These are phyloP conservation scores for Amphibalanus amphitrite DNA, from an alignment of 1,140 invertebrate genomes.

Conservation along the genomic window DNA sequence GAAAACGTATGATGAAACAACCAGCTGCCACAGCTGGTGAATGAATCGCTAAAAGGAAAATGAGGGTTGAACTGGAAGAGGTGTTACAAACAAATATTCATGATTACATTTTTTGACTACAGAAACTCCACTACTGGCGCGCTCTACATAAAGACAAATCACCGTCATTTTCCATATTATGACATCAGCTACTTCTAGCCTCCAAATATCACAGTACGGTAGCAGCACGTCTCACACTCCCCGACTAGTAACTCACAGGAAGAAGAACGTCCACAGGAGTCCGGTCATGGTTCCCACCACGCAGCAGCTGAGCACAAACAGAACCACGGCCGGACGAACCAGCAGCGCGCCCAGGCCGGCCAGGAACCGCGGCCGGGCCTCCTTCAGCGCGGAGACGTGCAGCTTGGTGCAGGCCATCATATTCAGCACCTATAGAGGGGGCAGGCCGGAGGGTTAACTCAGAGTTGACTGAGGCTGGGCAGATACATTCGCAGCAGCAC, in stretches of 20 bases:
- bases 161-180: no score
- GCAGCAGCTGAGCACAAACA: conserved; percentile 60
- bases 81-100: neutral
- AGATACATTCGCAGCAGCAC: conserved; percentile 29
- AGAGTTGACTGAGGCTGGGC: neutral
- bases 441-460: conserved; percentile 1
- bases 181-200: no score
- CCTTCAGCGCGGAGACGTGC: conserved; percentile 18
- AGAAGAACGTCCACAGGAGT: conserved; percentile 72
- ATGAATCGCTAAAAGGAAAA: neutral
- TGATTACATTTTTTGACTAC: neutral
- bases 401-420: conserved; percentile 10
- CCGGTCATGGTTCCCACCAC: conserved; percentile 65
- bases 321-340: conserved; percentile 38
- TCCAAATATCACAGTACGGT: no score
- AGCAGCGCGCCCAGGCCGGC: conserved; percentile 41
- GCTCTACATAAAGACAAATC: no score
- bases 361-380: conserved; percentile 14
- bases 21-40: conserved; percentile 1
- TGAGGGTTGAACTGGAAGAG: neutral
- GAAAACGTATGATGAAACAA: conserved; percentile 5
- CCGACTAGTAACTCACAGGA: conserved; percentile 44
- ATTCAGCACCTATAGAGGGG: conserved; percentile 10
- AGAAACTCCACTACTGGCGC: conserved; percentile 7
- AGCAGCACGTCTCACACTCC: no score